These are phyloP conservation scores for Drosophila ogumai DNA, from an alignment of 1,140 invertebrate genomes.

Conservation along the genomic window DNA sequence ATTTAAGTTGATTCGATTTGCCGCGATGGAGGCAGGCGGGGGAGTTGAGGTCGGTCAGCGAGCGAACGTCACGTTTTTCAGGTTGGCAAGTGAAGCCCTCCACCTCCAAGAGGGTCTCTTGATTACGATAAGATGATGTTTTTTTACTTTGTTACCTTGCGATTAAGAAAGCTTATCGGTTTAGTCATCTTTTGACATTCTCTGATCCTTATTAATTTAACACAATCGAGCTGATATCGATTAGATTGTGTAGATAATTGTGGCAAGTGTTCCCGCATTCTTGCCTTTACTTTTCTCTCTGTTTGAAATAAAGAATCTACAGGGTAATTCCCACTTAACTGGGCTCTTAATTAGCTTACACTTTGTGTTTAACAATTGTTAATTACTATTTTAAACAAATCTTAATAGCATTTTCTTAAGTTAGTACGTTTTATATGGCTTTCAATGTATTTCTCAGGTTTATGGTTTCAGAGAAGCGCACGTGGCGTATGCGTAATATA, in stretches of 20 bases:
- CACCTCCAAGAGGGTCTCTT: neutral
- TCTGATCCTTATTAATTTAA: neutral
- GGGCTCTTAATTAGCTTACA: neutral
- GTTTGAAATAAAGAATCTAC: neutral
- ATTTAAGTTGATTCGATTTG: conserved; percentile 15
- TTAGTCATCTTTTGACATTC: conserved; percentile 1
- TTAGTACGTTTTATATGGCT: neutral
- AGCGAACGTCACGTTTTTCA: conserved; percentile 54
- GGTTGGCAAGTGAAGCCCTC: conserved; percentile 11
- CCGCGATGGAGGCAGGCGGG: conserved; percentile 1
- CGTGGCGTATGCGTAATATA: conserved; percentile 44
- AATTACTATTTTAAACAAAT: conserved; percentile 21
- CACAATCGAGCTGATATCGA: conserved; percentile 3
- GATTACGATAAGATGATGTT: conserved; percentile 22
- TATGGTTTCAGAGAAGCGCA: conserved; percentile 4
- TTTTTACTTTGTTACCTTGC: conserved; percentile 6
- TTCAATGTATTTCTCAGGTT: conserved; percentile 16
- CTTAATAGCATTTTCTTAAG: conserved; percentile 8
- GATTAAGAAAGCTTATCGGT: conserved; percentile 12
- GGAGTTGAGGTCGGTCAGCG: conserved; percentile 44
- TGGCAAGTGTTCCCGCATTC: neutral
- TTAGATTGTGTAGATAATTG: conserved; percentile 23
- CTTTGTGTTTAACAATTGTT: conserved; percentile 10
- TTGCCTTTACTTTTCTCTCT: neutral
- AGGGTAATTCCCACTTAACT: neutral